Percentiles rank a stretch among this genome's conserved stretches.
phyloP scores from a whole-genome alignment of 2,113 vertebrate species.

The Ovibos moschatus region DNA sequence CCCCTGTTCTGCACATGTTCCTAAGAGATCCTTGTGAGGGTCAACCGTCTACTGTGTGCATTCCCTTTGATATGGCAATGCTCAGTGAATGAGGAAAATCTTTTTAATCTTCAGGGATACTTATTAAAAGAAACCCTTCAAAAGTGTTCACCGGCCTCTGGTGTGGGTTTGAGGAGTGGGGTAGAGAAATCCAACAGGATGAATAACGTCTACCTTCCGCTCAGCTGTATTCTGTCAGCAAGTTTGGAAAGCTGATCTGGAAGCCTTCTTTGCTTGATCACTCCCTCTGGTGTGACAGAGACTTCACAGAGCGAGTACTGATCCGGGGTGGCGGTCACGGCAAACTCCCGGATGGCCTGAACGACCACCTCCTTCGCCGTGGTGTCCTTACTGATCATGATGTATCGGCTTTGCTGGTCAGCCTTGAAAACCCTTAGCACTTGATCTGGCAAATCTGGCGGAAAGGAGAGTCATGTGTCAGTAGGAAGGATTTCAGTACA shows the following conservation, averaged over 20 bases:
- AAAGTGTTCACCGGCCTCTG: not conserved
- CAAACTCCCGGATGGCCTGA: constrained; percentile 96
- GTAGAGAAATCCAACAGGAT: not conserved
- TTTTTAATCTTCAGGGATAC: not conserved
- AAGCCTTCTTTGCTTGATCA: constrained; percentile 96
- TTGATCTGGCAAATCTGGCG: constrained; percentile 94
- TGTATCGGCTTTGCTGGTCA: constrained; percentile 98
- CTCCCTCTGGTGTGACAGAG: constrained; percentile 97
- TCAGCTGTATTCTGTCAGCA: constrained; percentile 97
- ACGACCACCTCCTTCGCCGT: constrained; percentile 97
- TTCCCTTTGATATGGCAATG: not conserved
- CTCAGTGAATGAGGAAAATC: not conserved
- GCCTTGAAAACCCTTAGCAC: constrained; percentile 97
- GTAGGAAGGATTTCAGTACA: not conserved
- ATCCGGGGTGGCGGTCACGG: constrained; percentile 91
- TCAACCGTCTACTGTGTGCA: not conserved
- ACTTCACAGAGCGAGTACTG: constrained; percentile 97
- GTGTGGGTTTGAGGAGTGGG: not conserved
- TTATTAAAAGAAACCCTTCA: not conserved
- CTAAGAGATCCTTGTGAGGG: not conserved
- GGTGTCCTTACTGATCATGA: constrained; percentile 99
- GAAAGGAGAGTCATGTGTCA: not conserved
- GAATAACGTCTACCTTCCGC: constrained; percentile 86
- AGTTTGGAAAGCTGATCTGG: constrained; percentile 98
- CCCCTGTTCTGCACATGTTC: not conserved